These are phyloP conservation scores for Choreutis nemorana DNA, from an alignment of 2,888 invertebrate genomes.

Conservation along the genomic window DNA sequence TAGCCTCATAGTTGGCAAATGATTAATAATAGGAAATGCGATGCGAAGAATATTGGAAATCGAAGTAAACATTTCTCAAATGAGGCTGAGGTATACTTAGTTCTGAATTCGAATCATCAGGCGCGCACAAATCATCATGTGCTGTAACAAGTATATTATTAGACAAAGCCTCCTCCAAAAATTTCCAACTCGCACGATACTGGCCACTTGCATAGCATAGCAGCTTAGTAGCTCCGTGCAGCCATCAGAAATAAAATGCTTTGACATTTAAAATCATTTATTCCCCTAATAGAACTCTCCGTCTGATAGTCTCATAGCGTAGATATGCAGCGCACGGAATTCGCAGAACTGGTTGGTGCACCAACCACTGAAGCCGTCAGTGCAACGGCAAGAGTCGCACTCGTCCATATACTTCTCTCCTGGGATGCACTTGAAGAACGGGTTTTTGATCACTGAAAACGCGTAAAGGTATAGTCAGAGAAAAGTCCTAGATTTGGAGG, in stretches of 20 bases:
- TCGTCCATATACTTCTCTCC: slow-evolving; percentile 63
- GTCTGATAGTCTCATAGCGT: slow-evolving; percentile 50
- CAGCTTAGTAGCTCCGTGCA: slow-evolving; percentile 1
- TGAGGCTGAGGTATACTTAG: too few relatives aligned
- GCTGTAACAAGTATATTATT: too few relatives aligned
- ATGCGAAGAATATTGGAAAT: too few relatives aligned
- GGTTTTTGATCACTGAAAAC: slow-evolving; percentile 50
- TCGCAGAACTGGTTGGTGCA: slow-evolving; percentile 58
- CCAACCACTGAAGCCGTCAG: slow-evolving; percentile 51
- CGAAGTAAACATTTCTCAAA: too few relatives aligned
- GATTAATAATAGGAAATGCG: too few relatives aligned
- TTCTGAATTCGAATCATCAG: too few relatives aligned
- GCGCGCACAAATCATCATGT: too few relatives aligned
- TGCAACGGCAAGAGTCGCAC: slow-evolving; percentile 57
- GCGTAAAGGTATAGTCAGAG: background rate
- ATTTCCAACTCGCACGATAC: too few relatives aligned
- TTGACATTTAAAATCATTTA: slow-evolving; percentile 7
- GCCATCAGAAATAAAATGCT: slow-evolving; percentile 5
- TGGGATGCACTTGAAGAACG: slow-evolving; percentile 58
- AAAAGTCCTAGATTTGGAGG: background rate
- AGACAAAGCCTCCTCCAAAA: too few relatives aligned
- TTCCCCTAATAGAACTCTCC: slow-evolving; percentile 50
- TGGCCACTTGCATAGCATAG: slow-evolving; percentile 5
- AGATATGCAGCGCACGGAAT: slow-evolving; percentile 45
- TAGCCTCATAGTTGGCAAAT: too few relatives aligned